Percentiles rank a stretch among this genome's conserved stretches.
Conservation (phyloP, 2,113 vertebrate genomes). For the Paralichthys olivaceus region DNA sequence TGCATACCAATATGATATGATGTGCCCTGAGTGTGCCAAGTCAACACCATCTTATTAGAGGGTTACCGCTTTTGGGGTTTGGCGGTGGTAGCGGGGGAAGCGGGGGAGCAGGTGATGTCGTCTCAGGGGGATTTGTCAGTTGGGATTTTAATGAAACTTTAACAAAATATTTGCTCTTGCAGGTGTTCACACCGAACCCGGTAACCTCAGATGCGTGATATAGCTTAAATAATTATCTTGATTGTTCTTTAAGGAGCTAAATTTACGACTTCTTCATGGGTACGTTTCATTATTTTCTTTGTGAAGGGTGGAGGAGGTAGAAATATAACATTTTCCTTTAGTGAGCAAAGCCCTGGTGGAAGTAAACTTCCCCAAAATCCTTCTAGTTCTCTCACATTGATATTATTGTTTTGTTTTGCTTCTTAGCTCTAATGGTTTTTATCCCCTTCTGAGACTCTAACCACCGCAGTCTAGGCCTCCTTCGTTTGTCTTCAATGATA, state of each 20-base stretch:
- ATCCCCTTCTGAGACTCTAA: slow-evolving; percentile 51
- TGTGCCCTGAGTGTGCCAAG: slow-evolving; percentile 74
- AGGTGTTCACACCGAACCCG: slow-evolving; percentile 47
- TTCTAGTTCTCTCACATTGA: slow-evolving; percentile 27
- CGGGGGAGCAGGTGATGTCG: slow-evolving; percentile 42
- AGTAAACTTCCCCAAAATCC: slow-evolving; percentile 39
- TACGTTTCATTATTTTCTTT: slow-evolving; percentile 7
- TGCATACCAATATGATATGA: slow-evolving; percentile 82
- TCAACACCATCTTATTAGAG: slow-evolving; percentile 79
- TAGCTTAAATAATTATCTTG: slow-evolving; percentile 42
- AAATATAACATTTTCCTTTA: slow-evolving; percentile 32
- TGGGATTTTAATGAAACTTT: slow-evolving; percentile 81
- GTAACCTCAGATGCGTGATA: slow-evolving; percentile 33
- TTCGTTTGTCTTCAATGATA: slow-evolving; percentile 53
- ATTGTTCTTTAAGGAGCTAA: slow-evolving; percentile 34
- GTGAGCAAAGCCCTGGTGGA: slow-evolving; percentile 44
- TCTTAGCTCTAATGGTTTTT: slow-evolving; percentile 54
- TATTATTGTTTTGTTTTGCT: slow-evolving; percentile 63
- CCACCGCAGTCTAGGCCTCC: slow-evolving; percentile 47
- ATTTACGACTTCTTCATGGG: slow-evolving; percentile 26
- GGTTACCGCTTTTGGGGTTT: slow-evolving; percentile 52
- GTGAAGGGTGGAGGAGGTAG: background rate
- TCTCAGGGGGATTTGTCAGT: slow-evolving; percentile 77
- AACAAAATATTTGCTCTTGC: slow-evolving; percentile 71
- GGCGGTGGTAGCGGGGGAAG: slow-evolving; percentile 5